Evolutionary conservation across 2,888 invertebrate genomes (phyloP).

Genomic region (Volucella inflata): DNA sequence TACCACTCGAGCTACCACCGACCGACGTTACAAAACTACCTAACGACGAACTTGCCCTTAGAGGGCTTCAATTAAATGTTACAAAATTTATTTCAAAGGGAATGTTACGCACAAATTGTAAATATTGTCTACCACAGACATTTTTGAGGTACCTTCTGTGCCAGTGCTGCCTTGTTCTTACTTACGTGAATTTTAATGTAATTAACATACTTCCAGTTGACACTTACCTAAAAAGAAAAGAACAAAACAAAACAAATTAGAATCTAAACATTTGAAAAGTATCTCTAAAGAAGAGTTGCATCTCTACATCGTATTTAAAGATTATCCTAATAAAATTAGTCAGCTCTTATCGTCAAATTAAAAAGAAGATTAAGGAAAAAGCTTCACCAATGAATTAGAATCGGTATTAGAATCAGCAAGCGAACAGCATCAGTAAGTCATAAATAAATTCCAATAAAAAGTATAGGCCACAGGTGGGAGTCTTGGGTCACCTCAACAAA

Average conservation of each 20-base stretch:
- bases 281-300: slow-evolving; percentile 2
- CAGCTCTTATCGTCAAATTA: slow-evolving; percentile 31
- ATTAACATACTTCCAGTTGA: slow-evolving; percentile 17
- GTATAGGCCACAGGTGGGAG: slow-evolving; percentile 42
- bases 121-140: too few species aligned
- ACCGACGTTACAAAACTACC: slow-evolving; percentile 1
- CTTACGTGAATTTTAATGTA: slow-evolving; percentile 32
- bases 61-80: slow-evolving; percentile 68
- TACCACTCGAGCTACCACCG: neutral
- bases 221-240: slow-evolving; percentile 60
- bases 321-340: slow-evolving; percentile 25
- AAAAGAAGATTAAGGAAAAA: slow-evolving; percentile 22
- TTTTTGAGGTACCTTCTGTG: too few species aligned
- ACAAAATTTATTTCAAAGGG: slow-evolving; percentile 1
- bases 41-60: slow-evolving; percentile 53
- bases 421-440: neutral
- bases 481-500: slow-evolving; percentile 34
- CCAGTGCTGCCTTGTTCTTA: slow-evolving; percentile 2
- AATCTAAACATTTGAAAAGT: slow-evolving; percentile 10
- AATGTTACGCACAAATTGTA: too few species aligned
- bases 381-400: slow-evolving; percentile 50
- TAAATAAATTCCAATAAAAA: slow-evolving; percentile 32
- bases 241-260: slow-evolving; percentile 28
- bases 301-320: slow-evolving; percentile 28
- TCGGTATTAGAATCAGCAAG: neutral